These are phyloP conservation scores for Nephila pilipes DNA, from an alignment of 1,140 invertebrate genomes.

Conservation along the genomic window DNA sequence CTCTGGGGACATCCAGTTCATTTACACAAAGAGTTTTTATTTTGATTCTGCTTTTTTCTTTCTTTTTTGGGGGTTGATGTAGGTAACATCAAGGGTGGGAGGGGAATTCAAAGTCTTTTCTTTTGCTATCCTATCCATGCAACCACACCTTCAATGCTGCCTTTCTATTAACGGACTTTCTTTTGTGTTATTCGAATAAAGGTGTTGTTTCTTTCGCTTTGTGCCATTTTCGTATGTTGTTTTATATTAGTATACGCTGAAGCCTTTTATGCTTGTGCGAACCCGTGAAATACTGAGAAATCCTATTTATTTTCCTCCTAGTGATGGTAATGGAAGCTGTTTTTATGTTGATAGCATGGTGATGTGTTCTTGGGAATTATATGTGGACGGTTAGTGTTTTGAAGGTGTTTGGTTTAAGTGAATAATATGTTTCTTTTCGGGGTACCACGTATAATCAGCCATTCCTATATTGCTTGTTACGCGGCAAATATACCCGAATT, in stretches of 20 bases:
- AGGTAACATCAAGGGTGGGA: neutral
- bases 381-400: neutral
- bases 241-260: conserved; percentile 28
- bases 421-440: neutral
- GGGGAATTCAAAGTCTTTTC: neutral
- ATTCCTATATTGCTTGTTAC: too few species aligned
- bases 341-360: neutral
- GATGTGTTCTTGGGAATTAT: neutral
- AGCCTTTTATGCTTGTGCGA: neutral
- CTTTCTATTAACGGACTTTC: conserved; percentile 2
- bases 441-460: too few species aligned
- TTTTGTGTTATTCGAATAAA: conserved; percentile 26
- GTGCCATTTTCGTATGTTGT: conserved; percentile 3
- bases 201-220: conserved; percentile 25
- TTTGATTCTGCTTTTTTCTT: neutral
- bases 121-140: conserved; percentile 7
- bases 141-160: neutral
- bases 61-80: neutral
- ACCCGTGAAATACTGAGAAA: neutral
- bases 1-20: conserved; percentile 50
- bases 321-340: neutral
- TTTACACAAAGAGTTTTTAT: conserved; percentile 33
- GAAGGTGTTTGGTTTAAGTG: neutral
- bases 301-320: neutral
- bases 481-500: too few species aligned